A percentile compares a stretch with the other conserved stretches of the same genome.
phyloP scores from a whole-genome alignment of 2,797 vertebrate species.

The Odontamblyopus lacepedii region DNA sequence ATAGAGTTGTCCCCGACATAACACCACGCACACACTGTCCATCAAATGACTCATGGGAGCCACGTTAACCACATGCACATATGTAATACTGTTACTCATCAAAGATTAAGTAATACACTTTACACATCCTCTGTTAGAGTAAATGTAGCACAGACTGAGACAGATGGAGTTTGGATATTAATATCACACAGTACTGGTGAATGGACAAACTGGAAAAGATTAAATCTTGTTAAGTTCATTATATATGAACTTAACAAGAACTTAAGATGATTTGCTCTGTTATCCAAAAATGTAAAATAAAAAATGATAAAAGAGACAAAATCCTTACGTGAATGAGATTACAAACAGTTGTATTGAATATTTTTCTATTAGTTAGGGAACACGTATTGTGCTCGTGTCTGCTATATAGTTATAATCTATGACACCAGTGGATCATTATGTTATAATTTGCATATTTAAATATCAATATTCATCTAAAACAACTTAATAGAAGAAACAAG shows the following conservation, averaged over 20 bases:
- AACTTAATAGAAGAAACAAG: no score
- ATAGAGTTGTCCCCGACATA: neutral
- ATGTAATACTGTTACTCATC: neutral
- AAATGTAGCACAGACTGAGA: neutral
- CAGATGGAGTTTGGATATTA: neutral
- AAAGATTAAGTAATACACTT: neutral
- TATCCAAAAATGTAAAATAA: no score
- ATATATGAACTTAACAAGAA: no score
- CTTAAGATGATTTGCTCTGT: no score
- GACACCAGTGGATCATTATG: no score
- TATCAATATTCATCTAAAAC: no score
- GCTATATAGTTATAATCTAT: no score
- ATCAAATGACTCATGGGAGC: conserved; percentile 22
- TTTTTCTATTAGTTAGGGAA: no score
- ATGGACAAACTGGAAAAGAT: neutral
- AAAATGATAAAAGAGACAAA: no score
- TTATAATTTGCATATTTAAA: no score
- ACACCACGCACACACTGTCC: neutral
- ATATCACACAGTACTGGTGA: neutral
- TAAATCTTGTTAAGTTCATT: neutral
- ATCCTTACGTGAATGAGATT: neutral
- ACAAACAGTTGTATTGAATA: neutral
- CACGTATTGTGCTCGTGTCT: no score
- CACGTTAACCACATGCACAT: neutral
- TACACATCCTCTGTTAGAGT: neutral